phyloP scores from a whole-genome alignment of 2,888 invertebrate species.

The Parnassius apollo region DNA sequence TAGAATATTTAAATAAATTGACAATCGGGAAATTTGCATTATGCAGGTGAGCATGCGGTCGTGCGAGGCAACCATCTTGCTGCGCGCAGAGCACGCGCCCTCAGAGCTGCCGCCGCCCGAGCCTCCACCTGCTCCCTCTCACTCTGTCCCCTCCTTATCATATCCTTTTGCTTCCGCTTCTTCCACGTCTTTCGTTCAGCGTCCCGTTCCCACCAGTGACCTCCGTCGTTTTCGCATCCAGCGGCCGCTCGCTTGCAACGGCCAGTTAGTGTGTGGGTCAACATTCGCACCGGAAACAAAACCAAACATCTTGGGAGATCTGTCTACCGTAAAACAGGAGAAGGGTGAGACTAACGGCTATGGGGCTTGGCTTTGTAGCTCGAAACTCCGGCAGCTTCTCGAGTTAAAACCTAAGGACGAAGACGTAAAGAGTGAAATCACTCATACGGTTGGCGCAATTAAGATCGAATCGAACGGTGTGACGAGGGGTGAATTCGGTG shows the following conservation, averaged over 20 bases:
- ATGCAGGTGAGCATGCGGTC: slow-evolving; percentile 51
- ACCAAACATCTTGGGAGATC: slow-evolving; percentile 18
- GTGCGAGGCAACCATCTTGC: slow-evolving; percentile 61
- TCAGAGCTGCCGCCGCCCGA: slow-evolving; percentile 34
- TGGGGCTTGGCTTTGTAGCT: slow-evolving; percentile 34
- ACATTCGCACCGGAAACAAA: slow-evolving; percentile 9
- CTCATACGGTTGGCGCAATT: slow-evolving; percentile 10
- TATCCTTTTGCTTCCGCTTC: slow-evolving; percentile 2
- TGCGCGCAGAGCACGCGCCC: slow-evolving; percentile 60
- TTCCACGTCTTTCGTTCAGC: slow-evolving; percentile 1
- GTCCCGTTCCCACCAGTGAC: slow-evolving; percentile 30
- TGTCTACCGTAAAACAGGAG: slow-evolving; percentile 35
- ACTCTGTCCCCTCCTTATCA: slow-evolving; percentile 15
- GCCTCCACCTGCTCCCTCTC: slow-evolving; percentile 31
- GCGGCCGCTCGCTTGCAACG: slow-evolving; percentile 2
- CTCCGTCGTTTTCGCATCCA: slow-evolving; percentile 33
- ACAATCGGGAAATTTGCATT: slow-evolving; percentile 1
- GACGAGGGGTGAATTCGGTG: background rate
- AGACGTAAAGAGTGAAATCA: slow-evolving; percentile 1
- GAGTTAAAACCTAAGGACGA: slow-evolving; percentile 36
- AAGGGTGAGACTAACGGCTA: slow-evolving; percentile 20
- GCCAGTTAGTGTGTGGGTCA: slow-evolving; percentile 1
- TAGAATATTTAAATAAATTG: too few relatives aligned
- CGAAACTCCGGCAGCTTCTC: slow-evolving; percentile 45
- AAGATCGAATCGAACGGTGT: background rate